Evolutionary conservation across 2,113 vertebrate genomes (phyloP), one percentile per base, ranked within the genome.

Genomic region (Seriola quinqueradiata): DNA sequence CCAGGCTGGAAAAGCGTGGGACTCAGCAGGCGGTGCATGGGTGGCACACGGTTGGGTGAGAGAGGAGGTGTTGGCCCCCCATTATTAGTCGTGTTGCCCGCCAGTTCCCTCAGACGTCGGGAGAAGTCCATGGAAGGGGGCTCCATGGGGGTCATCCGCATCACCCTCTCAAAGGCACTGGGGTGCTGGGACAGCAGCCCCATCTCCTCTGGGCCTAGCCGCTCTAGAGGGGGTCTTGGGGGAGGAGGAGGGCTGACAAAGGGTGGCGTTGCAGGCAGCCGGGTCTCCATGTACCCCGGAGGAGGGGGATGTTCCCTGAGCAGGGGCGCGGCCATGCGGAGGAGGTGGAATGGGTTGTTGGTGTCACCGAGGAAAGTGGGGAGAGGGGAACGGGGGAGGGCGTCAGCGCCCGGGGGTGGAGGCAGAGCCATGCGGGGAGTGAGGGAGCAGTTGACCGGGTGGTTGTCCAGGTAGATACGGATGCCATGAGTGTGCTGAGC

Each of bases 151-250:
- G 97, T 97, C 95, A 99, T 95, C 91, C 98, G 96, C 98, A 99
- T 98, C 95, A 99, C 98, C 96, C 98, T 96, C 96, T 99, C 98
- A 88, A 99, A 99, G 96, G 98, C 98, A 97, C 98, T 99, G 95
- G 98, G 98, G 96, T 99, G 98, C 97, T 99, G 98, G 94, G 98
- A 97, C 83, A 99, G 97, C 92, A 99, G 96, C 94, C 98, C 98
- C 98, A 99, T 98, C 96, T 99, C 98, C 94, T 99, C 98, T 80
- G 98, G 97, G 92, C 97, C 98, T 93, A 99, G 97, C 52, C 95
- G 94, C 68, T 96, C 96, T n/a, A 96, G 89, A 89, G 97, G 97
- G 90, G 98, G 97, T 88, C 98, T 97, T 16, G 97, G 98, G 0
- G 98, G 98, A 14, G 97, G 97, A 0, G 97, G 98, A 32, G 98